These are phyloP conservation scores for Cynocephalus volans DNA, from an alignment of 2,113 vertebrate species.

Conservation along the genomic window DNA sequence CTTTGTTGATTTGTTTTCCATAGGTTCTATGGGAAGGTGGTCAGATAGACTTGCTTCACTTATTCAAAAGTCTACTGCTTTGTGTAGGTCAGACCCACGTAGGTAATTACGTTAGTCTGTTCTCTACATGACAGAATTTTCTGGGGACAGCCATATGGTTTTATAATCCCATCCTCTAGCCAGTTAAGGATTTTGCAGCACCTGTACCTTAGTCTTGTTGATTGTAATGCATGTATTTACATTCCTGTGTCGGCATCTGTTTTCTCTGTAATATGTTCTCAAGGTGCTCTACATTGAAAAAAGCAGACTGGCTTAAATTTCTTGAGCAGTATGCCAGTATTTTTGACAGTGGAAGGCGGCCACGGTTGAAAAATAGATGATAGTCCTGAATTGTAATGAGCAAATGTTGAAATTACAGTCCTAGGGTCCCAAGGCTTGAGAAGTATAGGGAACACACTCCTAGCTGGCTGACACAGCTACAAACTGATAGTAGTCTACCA, in stretches of 20 bases:
- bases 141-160: neutral
- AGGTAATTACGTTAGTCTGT: too few relatives aligned
- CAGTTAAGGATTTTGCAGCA: neutral
- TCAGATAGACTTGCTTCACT: neutral
- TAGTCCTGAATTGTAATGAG: too few relatives aligned
- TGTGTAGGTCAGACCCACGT: too few relatives aligned
- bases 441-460: too few relatives aligned
- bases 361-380: neutral
- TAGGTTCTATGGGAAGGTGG: neutral
- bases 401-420: too few relatives aligned
- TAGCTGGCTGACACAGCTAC: neutral
- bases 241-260: neutral
- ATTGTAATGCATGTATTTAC: too few relatives aligned
- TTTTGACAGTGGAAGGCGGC: neutral
- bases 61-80: neutral
- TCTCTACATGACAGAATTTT: neutral
- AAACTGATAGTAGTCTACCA: neutral
- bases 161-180: neutral
- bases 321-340: neutral
- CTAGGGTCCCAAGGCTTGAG: neutral
- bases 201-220: neutral
- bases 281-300: neutral
- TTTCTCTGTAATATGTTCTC: neutral
- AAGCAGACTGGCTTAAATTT: neutral
- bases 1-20: neutral